phyloP scores from a whole-genome alignment of 2,797 vertebrate species.

The Melanotaenia boesemani region DNA sequence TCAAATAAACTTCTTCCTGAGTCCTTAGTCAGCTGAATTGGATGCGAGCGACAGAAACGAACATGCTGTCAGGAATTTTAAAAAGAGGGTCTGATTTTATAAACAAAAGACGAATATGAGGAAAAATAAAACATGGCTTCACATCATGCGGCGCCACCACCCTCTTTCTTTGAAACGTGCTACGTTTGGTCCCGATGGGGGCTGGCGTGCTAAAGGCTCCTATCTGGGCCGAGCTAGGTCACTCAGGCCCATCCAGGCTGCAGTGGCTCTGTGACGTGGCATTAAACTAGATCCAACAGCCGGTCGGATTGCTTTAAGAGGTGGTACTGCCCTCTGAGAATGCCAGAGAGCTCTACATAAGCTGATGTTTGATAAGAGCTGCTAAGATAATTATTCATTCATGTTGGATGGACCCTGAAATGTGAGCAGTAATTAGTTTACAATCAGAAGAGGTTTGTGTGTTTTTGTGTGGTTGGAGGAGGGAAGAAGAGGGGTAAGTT shows the following conservation, averaged over 20 bases:
- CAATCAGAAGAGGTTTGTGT: constrained; percentile 31
- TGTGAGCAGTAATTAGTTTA: constrained; percentile 34
- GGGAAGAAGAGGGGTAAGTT: constrained; percentile 47
- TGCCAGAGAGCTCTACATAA: constrained; percentile 47
- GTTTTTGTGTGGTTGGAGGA: constrained; percentile 18
- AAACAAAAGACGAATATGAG: constrained; percentile 6
- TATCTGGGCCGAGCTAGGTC: constrained; percentile 76
- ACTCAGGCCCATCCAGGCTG: constrained; percentile 68
- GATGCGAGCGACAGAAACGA: constrained; percentile 28
- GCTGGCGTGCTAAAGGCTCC: constrained; percentile 63
- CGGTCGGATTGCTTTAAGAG: constrained; percentile 78
- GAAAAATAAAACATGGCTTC: constrained; percentile 23
- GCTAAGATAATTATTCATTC: constrained; percentile 54
- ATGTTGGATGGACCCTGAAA: constrained; percentile 45
- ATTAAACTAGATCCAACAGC: constrained; percentile 71
- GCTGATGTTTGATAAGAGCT: constrained; percentile 50
- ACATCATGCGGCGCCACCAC: not conserved
- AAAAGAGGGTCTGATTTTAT: constrained; percentile 31
- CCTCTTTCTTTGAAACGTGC: constrained; percentile 36
- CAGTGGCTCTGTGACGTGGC: constrained; percentile 79
- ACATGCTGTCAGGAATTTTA: constrained; percentile 19
- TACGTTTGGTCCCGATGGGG: constrained; percentile 44
- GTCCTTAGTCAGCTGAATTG: constrained; percentile 40
- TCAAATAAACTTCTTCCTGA: constrained; percentile 45
- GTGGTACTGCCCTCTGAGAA: constrained; percentile 62